A percentile compares a stretch with the other conserved stretches of the same genome.
phyloP scores from a whole-genome alignment of 2,797 vertebrate genomes.

The Trachops cirrhosus region DNA sequence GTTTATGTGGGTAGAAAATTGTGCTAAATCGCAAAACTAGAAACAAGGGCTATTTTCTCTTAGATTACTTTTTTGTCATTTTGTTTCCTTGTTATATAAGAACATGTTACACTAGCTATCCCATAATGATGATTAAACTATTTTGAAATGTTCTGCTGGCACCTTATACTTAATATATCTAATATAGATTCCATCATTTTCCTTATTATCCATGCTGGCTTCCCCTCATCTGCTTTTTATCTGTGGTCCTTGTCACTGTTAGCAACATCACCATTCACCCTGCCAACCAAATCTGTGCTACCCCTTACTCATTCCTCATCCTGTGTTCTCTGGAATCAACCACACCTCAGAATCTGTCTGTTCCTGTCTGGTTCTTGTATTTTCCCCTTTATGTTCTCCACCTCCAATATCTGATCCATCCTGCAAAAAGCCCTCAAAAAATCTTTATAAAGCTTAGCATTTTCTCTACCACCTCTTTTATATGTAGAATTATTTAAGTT shows the following conservation, averaged over 20 bases:
- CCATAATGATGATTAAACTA: background rate
- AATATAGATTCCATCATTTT: background rate
- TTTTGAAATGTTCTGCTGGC: background rate
- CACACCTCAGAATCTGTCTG: background rate
- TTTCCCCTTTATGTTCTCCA: background rate
- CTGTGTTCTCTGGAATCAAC: background rate
- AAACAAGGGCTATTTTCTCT: background rate
- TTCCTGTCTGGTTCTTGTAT: background rate
- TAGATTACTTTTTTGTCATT: background rate
- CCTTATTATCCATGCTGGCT: background rate
- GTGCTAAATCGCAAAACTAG: background rate
- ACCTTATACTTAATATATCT: background rate
- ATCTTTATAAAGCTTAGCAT: background rate
- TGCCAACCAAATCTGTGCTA: background rate
- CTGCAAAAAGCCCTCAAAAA: background rate
- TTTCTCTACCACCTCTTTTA: background rate
- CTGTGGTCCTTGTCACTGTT: background rate
- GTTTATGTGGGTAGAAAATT: conserved; percentile 4
- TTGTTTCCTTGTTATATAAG: background rate
- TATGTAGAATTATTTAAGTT: background rate
- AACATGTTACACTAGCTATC: background rate
- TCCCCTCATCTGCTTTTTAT: background rate
- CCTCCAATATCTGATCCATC: background rate
- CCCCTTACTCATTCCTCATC: background rate
- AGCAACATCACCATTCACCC: background rate